Percentiles rank a stretch among this genome's conserved stretches.
Conservation (phyloP, 2,113 vertebrate species). For the Cyphomyrus discorhynchus region DNA sequence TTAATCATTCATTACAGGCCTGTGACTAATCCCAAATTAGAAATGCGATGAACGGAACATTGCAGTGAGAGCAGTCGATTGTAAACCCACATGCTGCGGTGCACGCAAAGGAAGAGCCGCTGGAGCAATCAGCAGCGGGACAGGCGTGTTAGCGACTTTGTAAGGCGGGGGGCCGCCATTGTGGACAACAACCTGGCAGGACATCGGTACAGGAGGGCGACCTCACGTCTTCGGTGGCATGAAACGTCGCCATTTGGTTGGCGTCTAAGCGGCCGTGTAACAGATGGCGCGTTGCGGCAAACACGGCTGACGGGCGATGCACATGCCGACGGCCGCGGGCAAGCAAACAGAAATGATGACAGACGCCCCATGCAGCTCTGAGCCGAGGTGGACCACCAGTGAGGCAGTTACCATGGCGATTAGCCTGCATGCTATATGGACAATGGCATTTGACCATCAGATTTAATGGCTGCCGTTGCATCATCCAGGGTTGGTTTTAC, state of each 20-base stretch:
- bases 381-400: background rate
- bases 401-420: background rate
- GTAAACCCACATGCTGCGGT: background rate
- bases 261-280: background rate
- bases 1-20: background rate
- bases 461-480: background rate
- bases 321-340: background rate
- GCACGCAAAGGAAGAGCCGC: background rate
- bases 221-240: background rate
- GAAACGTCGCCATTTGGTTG: background rate
- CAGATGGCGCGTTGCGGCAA: background rate
- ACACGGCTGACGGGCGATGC: background rate
- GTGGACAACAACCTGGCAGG: background rate
- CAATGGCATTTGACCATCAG: background rate
- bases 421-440: background rate
- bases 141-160: background rate
- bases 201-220: background rate
- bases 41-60: background rate
- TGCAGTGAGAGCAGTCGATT: background rate
- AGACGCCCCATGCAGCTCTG: background rate
- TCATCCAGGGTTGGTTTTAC: background rate
- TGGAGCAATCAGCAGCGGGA: background rate
- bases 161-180: background rate
- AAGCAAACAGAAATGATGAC: background rate
- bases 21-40: background rate